phyloP scores from a whole-genome alignment of 92 coral and sea anemone genomes.

The Siderastrea siderea region DNA sequence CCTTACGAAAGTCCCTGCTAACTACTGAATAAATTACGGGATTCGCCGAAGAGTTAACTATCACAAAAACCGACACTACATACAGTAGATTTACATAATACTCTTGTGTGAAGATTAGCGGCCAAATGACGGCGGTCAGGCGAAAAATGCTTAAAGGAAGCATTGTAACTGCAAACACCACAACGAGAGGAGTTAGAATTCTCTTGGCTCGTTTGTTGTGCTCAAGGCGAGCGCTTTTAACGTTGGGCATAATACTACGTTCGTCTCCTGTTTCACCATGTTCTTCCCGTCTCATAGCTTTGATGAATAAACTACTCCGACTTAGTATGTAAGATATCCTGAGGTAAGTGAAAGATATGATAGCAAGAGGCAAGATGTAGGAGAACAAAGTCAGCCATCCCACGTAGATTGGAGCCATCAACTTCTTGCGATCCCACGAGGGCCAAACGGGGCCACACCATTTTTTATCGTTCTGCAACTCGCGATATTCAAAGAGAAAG shows the following conservation, averaged over 20 bases:
- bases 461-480: neutral
- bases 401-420: neutral
- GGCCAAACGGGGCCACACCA: conserved; percentile 13
- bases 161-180: conserved; percentile 32
- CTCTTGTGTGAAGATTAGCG: neutral
- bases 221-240: neutral
- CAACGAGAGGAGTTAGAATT: conserved; percentile 28
- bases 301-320: neutral
- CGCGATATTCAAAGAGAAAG: conserved; percentile 1
- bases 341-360: conserved; percentile 13
- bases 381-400: neutral
- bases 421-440: neutral
- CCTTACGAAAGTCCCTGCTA: conserved; percentile 9
- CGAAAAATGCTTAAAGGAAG: conserved; percentile 27
- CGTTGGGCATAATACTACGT: neutral
- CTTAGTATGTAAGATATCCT: neutral
- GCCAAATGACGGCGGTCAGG: neutral
- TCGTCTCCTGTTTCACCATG: too few species aligned
- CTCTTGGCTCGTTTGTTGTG: conserved; percentile 35
- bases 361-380: conserved; percentile 21
- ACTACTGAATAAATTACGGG: conserved; percentile 21
- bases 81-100: neutral
- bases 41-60: conserved; percentile 26
- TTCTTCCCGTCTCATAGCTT: neutral
- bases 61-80: neutral